Evolutionary conservation across 1,140 invertebrate species (phyloP).

Genomic region (Protaetia brevitarsis): DNA sequence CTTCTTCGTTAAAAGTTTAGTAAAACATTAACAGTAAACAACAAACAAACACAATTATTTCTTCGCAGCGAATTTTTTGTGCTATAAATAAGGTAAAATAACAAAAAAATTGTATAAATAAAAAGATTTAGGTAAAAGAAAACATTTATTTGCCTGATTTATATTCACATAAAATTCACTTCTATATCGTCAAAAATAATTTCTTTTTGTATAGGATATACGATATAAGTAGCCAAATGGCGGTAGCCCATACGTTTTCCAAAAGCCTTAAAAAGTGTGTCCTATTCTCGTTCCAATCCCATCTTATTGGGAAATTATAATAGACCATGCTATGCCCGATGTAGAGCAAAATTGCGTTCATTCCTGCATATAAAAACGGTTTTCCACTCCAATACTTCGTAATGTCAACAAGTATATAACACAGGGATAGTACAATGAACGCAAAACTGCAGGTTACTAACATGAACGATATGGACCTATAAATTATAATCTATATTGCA

Average conservation of each 20-base stretch:
- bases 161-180: background rate
- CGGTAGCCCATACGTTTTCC: constrained; percentile 72
- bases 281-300: constrained; percentile 59
- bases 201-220: constrained; percentile 63
- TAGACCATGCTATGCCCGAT: constrained; percentile 76
- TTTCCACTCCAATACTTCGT: constrained; percentile 73
- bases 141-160: too few relatives aligned
- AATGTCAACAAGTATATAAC: constrained; percentile 80
- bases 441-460: constrained; percentile 73
- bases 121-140: too few relatives aligned
- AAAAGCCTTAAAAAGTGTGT: constrained; percentile 66
- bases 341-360: constrained; percentile 88
- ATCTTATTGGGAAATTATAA: constrained; percentile 77
- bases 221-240: constrained; percentile 72
- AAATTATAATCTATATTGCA: background rate
- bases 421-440: constrained; percentile 67
- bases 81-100: too few relatives aligned
- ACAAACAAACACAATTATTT: too few relatives aligned
- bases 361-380: constrained; percentile 77
- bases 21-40: too few relatives aligned
- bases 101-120: too few relatives aligned
- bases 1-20: too few relatives aligned
- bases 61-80: too few relatives aligned
- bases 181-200: constrained; percentile 63
- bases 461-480: constrained; percentile 75